These are phyloP conservation scores for Shinisaurus crocodilurus DNA, from an alignment of 2,113 vertebrate genomes.

Conservation along the genomic window DNA sequence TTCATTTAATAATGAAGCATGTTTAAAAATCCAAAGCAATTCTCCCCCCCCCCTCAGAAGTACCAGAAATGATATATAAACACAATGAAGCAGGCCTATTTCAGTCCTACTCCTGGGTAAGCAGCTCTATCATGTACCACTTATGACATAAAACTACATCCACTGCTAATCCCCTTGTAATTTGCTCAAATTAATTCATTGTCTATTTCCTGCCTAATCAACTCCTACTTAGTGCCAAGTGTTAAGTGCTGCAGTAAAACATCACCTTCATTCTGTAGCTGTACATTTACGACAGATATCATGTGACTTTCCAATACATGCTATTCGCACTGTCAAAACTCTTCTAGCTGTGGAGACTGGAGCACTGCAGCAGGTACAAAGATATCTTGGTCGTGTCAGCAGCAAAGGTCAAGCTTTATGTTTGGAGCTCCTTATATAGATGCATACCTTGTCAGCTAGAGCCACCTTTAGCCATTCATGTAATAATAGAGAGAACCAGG, in stretches of 20 bases:
- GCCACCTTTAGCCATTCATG: conserved; percentile 48
- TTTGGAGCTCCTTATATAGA: conserved; percentile 18
- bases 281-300: conserved; percentile 42
- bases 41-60: background rate
- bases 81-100: background rate
- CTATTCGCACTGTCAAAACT: conserved; percentile 15
- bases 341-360: background rate
- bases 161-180: conserved; percentile 51
- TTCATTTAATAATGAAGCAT: background rate
- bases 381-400: background rate
- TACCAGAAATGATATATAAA: background rate
- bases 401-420: conserved; percentile 1
- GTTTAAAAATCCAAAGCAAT: conserved; percentile 2
- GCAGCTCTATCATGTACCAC: conserved; percentile 48
- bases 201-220: conserved; percentile 30
- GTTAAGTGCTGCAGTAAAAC: conserved; percentile 43
- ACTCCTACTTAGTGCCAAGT: conserved; percentile 51
- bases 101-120: conserved; percentile 47
- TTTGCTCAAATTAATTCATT: conserved; percentile 63
- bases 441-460: conserved; percentile 52
- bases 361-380: background rate
- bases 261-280: conserved; percentile 40
- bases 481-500: conserved; percentile 25
- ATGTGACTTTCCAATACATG: conserved; percentile 39
- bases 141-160: conserved; percentile 50